These are phyloP conservation scores for Daktulosphaira vitifoliae DNA, from an alignment of 1,140 invertebrate genomes.

Conservation along the genomic window DNA sequence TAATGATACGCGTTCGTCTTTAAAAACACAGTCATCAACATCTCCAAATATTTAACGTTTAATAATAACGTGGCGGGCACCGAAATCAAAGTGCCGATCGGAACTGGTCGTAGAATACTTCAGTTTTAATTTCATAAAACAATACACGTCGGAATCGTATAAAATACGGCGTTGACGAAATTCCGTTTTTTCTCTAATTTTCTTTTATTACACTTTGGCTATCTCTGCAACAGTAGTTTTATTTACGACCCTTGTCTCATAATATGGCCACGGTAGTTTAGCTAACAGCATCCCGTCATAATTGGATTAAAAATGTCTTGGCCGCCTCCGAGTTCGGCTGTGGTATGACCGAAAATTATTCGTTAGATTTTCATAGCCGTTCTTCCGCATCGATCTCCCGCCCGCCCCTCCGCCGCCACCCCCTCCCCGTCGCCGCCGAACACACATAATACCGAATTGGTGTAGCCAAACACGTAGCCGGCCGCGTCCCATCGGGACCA, in stretches of 20 bases:
- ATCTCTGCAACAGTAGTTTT: background rate
- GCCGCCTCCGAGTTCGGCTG: background rate
- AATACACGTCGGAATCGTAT: too few relatives aligned
- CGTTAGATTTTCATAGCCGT: conserved; percentile 1
- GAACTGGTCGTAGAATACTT: too few relatives aligned
- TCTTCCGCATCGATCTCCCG: background rate
- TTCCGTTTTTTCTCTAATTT: too few relatives aligned
- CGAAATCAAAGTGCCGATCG: too few relatives aligned
- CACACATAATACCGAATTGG: conserved; percentile 24
- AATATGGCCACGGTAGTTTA: background rate
- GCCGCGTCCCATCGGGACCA: conserved; percentile 11
- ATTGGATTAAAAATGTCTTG: conserved; percentile 33
- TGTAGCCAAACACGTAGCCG: conserved; percentile 14
- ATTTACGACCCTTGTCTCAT: conserved; percentile 10
- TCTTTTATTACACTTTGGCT: too few relatives aligned
- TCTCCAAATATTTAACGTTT: too few relatives aligned
- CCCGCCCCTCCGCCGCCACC: background rate
- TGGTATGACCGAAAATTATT: conserved; percentile 19
- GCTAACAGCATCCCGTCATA: conserved; percentile 5
- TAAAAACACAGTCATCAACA: too few relatives aligned
- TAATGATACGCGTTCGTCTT: too few relatives aligned
- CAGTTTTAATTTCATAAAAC: too few relatives aligned
- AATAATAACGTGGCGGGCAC: too few relatives aligned
- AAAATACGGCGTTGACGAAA: too few relatives aligned
- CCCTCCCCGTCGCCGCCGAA: background rate